These are phyloP conservation scores for Tonatia bakeri DNA, from an alignment of 2,113 vertebrate species.

Conservation along the genomic window DNA sequence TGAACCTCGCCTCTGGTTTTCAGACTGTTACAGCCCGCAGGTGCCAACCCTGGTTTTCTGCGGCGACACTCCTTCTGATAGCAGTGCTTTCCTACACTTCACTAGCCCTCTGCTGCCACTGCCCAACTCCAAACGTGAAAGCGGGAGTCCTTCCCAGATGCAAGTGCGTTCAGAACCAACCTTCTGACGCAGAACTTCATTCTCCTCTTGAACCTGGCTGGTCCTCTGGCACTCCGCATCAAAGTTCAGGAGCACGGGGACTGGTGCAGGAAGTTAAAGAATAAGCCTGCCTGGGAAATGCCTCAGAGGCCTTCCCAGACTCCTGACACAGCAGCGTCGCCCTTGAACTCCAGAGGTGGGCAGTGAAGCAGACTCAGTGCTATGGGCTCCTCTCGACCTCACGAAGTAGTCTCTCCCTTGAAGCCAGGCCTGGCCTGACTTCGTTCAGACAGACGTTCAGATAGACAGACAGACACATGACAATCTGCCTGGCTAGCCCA, in stretches of 20 bases:
- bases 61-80: neutral
- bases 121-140: neutral
- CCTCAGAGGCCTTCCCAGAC: neutral
- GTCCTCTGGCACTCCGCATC: conserved; percentile 92
- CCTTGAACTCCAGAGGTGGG: neutral
- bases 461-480: neutral
- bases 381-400: neutral
- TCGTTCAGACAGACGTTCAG: neutral
- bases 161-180: conserved; percentile 75
- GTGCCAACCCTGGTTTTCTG: neutral
- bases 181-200: conserved; percentile 90
- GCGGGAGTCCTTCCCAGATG: conserved; percentile 7
- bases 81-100: neutral
- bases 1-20: neutral
- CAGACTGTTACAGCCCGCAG: neutral
- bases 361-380: neutral
- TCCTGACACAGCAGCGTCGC: neutral
- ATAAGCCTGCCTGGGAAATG: neutral
- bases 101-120: neutral
- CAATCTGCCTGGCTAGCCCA: neutral
- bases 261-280: conserved; percentile 88
- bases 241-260: conserved; percentile 93
- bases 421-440: neutral
- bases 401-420: neutral
- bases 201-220: conserved; percentile 89